Percentiles rank a stretch among this genome's conserved stretches.
Evolutionary conservation across 2,113 vertebrate species (phyloP).

Genomic region (Ceyx melanurus): DNA sequence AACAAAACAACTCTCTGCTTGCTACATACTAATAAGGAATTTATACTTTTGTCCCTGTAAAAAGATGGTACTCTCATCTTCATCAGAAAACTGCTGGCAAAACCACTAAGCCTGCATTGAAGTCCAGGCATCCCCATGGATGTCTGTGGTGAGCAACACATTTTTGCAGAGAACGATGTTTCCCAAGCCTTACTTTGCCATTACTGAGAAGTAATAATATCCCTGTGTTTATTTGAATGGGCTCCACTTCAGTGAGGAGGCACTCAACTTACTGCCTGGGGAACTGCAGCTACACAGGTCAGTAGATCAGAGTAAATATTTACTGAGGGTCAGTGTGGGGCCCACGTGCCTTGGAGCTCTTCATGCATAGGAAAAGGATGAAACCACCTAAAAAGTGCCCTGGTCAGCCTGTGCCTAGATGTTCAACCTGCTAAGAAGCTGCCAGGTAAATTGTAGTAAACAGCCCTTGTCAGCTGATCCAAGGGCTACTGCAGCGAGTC

Average conservation of each 20-base stretch:
- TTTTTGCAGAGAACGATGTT: conserved; percentile 14
- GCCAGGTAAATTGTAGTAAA: not conserved
- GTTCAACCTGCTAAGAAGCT: not conserved
- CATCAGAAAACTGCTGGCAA: not conserved
- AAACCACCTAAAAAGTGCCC: not conserved
- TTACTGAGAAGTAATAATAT: conserved; percentile 54
- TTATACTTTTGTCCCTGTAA: not conserved
- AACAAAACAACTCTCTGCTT: not conserved
- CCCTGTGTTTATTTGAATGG: conserved; percentile 61
- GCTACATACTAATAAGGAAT: not conserved
- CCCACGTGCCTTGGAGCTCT: not conserved
- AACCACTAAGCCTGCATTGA: not conserved
- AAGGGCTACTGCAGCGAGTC: not conserved
- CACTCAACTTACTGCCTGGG: not conserved
- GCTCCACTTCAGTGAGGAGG: conserved; percentile 24
- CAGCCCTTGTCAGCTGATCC: not conserved
- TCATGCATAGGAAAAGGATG: not conserved
- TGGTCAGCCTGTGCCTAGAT: not conserved
- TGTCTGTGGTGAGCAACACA: not conserved
- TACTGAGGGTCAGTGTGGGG: not conserved
- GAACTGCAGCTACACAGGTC: not conserved
- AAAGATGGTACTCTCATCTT: not conserved
- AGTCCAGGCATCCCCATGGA: not conserved
- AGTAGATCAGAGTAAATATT: conserved; percentile 29
- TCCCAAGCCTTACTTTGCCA: conserved; percentile 12